These are phyloP conservation scores for Procambarus clarkii DNA, from an alignment of 1,140 invertebrate genomes.

Conservation along the genomic window DNA sequence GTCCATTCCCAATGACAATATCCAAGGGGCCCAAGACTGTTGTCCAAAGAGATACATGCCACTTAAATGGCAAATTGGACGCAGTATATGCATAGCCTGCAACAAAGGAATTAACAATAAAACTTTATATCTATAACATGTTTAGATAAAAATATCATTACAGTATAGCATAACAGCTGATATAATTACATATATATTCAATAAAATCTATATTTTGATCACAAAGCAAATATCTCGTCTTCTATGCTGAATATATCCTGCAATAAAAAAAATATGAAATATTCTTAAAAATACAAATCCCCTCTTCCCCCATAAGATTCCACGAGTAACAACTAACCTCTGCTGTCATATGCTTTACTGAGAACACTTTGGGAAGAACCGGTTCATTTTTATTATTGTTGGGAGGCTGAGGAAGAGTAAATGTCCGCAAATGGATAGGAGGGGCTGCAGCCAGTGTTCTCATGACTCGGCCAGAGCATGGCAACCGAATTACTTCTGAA, in stretches of 20 bases:
- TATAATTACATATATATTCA: too few species aligned
- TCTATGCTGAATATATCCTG: too few species aligned
- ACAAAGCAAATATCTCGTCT: too few species aligned
- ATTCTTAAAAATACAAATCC: too few species aligned
- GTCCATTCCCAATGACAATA: constrained; percentile 62
- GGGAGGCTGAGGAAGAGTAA: constrained; percentile 39
- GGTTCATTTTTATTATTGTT: constrained; percentile 14
- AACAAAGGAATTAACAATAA: not conserved
- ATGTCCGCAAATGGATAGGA: constrained; percentile 64
- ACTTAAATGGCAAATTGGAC: constrained; percentile 63
- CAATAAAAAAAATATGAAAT: too few species aligned
- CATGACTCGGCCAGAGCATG: constrained; percentile 58
- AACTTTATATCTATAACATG: not conserved
- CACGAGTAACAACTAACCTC: not conserved
- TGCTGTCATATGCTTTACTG: not conserved
- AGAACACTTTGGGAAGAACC: not conserved
- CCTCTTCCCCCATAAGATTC: not conserved
- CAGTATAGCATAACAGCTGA: too few species aligned
- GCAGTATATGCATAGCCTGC: constrained; percentile 60
- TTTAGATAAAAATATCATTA: too few species aligned
- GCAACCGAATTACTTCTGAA: constrained; percentile 34
- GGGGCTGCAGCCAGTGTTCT: constrained; percentile 65
- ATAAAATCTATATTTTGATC: too few species aligned
- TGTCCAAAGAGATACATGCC: constrained; percentile 66
- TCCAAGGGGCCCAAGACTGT: constrained; percentile 68